Base-by-base conservation (phyloP, 2,113 vertebrate genomes). In the Misgurnus anguillicaudatus region DNA sequence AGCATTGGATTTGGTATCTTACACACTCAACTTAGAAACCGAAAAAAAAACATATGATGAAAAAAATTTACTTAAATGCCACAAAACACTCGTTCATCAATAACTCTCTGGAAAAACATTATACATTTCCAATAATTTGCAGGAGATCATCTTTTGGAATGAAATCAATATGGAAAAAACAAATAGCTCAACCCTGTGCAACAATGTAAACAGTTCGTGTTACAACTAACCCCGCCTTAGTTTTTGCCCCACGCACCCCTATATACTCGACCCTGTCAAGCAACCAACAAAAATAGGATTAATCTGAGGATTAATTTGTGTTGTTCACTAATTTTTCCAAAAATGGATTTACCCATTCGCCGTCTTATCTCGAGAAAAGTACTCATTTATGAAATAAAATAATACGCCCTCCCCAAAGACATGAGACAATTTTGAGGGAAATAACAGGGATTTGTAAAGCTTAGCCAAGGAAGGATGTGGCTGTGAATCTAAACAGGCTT, bases 381-480 rank as follows among this genome's bases (percentile, higher is more conserved):
- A 9, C 1, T 65, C 14, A 48, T 68, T 41, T 67, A 16, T 19
- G 78, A 67, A 41, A 47, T 17, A 58, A 39, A 75, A 81, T 45
- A 51, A 42, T 7, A 68, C 75, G 72, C 78, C 47, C 45, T 38
- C 75, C 61, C 62, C 64, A 45, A n/a, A 57, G 53, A 9, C 70
- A 60, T 48, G 58, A 63, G 77, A 68, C 82, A 83, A 83, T 86
- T 85, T 84, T 84, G 24, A 67, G 80, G 55, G 77, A 85, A 87
- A 87, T 85, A 88, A 85, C 78, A 82, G 48, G 81, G 85, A 86
- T 91, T 87, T 89, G 79, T 87, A 85, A 84, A 81, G 85, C 88
- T 90, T 88, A 86, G 80, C 65, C 53, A 31, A 36, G 11, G 82
- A 65, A 57, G 77, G 80, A 85, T 74, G 72, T 78, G 79, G 79